These are phyloP conservation scores for Resseliella maxima DNA, from an alignment of 2,888 invertebrate species.

Conservation along the genomic window DNA sequence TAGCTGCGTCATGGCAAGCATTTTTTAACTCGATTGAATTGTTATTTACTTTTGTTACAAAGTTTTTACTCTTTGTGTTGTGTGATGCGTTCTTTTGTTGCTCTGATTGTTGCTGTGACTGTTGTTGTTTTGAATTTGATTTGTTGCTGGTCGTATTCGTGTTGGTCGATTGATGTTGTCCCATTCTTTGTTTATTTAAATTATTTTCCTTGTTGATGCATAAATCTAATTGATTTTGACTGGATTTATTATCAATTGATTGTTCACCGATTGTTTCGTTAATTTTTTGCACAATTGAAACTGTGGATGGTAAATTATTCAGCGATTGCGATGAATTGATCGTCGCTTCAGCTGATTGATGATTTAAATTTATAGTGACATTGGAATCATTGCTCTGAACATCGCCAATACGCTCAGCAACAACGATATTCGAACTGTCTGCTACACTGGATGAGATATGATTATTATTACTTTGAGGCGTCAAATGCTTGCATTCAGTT, in stretches of 20 bases:
- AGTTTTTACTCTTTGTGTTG: background rate
- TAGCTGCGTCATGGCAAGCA: constrained; percentile 41
- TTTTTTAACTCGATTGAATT: background rate
- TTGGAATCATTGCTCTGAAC: constrained; percentile 11
- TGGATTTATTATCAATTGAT: no score
- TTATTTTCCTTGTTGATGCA: background rate
- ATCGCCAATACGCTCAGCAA: background rate
- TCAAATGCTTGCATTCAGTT: constrained; percentile 24
- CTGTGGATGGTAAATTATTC: background rate
- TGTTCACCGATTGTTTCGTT: no score
- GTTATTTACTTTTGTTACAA: background rate
- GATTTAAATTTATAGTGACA: background rate
- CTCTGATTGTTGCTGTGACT: background rate
- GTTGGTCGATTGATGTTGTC: background rate
- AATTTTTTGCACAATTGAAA: background rate
- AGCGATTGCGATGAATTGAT: background rate
- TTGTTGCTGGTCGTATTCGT: background rate
- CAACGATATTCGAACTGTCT: background rate
- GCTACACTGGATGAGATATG: constrained; percentile 52
- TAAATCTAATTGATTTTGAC: background rate
- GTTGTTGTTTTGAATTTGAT: constrained; percentile 13
- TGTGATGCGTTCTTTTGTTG: constrained; percentile 2
- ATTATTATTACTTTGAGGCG: constrained; percentile 18
- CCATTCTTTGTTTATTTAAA: background rate
- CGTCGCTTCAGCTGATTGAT: no score